A percentile compares a stretch with the other conserved stretches of the same genome.
Evolutionary conservation across 2,888 invertebrate species (phyloP).

Genomic region (Eledona agricola): DNA sequence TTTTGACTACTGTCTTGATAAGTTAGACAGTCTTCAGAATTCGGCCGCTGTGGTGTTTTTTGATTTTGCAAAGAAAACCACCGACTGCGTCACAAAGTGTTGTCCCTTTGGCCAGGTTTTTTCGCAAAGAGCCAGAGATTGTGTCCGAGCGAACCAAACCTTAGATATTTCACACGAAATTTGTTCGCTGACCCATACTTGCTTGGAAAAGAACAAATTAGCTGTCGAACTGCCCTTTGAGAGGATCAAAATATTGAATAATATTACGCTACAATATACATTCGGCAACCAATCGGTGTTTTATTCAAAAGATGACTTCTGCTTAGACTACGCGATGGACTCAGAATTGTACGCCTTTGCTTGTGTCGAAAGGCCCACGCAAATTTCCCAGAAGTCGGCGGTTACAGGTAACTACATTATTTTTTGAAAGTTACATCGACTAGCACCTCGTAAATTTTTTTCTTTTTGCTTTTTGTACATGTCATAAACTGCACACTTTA

Average conservation of each 20-base stretch:
- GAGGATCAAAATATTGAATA: conserved; percentile 4
- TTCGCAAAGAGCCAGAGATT: no score
- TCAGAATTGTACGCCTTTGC: conserved; percentile 4
- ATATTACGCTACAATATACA: neutral
- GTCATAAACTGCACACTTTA: no score
- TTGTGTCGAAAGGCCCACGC: conserved; percentile 1
- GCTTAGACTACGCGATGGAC: conserved; percentile 12
- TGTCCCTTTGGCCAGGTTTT: no score
- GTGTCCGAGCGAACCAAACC: no score
- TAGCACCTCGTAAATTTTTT: no score
- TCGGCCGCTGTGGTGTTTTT: neutral
- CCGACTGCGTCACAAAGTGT: neutral
- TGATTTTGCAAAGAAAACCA: neutral
- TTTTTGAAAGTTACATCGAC: conserved; percentile 3
- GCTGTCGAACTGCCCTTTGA: conserved; percentile 1
- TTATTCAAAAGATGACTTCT: conserved; percentile 18
- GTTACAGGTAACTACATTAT: conserved; percentile 11
- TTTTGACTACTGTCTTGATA: no score
- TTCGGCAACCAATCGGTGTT: neutral
- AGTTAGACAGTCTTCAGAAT: no score
- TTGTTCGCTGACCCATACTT: neutral
- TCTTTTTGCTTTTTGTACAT: no score
- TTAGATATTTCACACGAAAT: no score
- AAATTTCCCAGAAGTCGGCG: neutral
- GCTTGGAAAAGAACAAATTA: conserved; percentile 19